Percentiles rank a stretch among this genome's conserved stretches.
Conservation (phyloP, 2,888 invertebrate genomes). For the Automeris io region DNA sequence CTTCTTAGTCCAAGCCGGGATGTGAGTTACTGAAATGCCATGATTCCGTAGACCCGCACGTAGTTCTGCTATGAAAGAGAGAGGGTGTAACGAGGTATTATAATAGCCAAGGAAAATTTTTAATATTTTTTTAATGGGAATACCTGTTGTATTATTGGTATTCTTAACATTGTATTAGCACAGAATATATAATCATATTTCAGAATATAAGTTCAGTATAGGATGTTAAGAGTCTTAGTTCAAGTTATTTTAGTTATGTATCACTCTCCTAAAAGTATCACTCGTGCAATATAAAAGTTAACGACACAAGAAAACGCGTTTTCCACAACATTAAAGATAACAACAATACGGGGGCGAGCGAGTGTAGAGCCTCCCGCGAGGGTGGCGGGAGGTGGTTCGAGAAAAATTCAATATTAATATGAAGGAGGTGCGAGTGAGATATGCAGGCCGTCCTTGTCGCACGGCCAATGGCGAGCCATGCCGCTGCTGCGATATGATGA, state of each 20-base stretch:
- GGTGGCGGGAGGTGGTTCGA: slow-evolving; percentile 76
- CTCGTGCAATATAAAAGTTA: slow-evolving; percentile 78
- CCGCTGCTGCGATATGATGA: slow-evolving; percentile 81
- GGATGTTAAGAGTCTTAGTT: slow-evolving; percentile 24
- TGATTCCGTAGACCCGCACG: too few relatives aligned
- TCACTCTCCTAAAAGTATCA: slow-evolving; percentile 74
- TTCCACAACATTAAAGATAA: slow-evolving; percentile 79
- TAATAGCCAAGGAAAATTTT: too few relatives aligned
- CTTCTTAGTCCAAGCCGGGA: too few relatives aligned
- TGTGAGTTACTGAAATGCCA: too few relatives aligned
- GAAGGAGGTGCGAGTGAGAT: slow-evolving; percentile 81
- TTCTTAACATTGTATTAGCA: too few relatives aligned
- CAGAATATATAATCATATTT: too few relatives aligned
- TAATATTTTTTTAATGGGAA: too few relatives aligned
- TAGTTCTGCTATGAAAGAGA: too few relatives aligned
- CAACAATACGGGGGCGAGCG: slow-evolving; percentile 76
- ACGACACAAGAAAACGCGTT: slow-evolving; percentile 78
- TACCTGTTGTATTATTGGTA: too few relatives aligned
- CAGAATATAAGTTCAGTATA: too few relatives aligned
- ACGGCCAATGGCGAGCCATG: slow-evolving; percentile 76
- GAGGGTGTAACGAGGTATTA: too few relatives aligned
- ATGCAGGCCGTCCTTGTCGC: slow-evolving; percentile 65
- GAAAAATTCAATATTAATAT: slow-evolving; percentile 91
- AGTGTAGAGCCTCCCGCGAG: slow-evolving; percentile 74
- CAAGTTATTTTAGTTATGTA: too few relatives aligned